These are phyloP conservation scores for Dryobates pubescens DNA, from an alignment of 2,797 vertebrate species.

Conservation along the genomic window DNA sequence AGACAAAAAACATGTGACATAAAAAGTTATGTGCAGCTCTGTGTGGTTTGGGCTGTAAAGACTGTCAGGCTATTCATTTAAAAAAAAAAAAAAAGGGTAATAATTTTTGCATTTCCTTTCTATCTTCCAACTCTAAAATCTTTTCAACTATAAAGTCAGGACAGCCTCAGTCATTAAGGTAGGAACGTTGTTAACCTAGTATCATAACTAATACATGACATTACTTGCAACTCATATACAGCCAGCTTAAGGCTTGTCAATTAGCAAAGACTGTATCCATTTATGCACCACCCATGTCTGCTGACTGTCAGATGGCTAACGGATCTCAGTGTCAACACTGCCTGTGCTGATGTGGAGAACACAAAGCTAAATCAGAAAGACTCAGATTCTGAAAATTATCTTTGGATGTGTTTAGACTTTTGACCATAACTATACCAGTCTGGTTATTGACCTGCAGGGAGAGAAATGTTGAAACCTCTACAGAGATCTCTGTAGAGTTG, in stretches of 20 bases:
- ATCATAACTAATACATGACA: accelerated
- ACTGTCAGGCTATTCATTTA: not conserved
- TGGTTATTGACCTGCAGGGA: not conserved
- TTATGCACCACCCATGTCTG: accelerated
- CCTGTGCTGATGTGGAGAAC: not conserved
- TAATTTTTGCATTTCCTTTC: not conserved
- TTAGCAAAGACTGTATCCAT: not conserved
- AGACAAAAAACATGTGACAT: not conserved
- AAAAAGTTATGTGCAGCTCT: not conserved
- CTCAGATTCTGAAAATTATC: not conserved
- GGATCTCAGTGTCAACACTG: not conserved
- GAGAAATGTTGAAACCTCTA: not conserved
- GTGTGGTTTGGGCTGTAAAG: not conserved
- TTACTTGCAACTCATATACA: not conserved
- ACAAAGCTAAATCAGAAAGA: not conserved
- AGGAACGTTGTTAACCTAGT: not conserved
- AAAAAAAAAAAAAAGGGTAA: not conserved
- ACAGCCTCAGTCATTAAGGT: not conserved
- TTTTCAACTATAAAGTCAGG: not conserved
- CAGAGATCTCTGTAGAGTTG: not conserved
- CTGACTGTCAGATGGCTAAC: not conserved
- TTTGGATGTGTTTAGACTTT: accelerated
- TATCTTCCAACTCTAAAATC: not conserved
- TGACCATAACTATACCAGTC: not conserved
- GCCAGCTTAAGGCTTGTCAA: not conserved